Base-by-base conservation (phyloP, 2,113 vertebrate genomes). In the Edolisoma coerulescens region DNA sequence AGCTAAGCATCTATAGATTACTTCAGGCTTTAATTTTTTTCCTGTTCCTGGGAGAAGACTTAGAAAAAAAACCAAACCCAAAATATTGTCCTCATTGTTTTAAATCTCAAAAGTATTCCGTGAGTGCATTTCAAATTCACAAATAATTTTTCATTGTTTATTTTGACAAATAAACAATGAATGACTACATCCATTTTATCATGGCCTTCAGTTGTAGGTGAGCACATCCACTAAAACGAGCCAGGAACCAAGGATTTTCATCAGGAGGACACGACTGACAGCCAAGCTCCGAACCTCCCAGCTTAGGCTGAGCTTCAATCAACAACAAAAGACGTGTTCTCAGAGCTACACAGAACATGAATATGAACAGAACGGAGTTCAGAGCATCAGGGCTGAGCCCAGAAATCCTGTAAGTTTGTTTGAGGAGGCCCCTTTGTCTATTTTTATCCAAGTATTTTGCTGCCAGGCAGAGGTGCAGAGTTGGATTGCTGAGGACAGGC, bases 31-130 rank as follows among this genome's bases (percentile, higher is more conserved):
- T 56, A 11, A 12, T 78, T 59, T 87, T 87, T 57, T 75, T 10
- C 16, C 30, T 45, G 30, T 39, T 71, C 39, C 22, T 59, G 47
- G 32, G 35, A 94, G 41, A 91, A 78, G 42, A 74, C 30, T 78
- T 41, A 79, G 42, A 1, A 15, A 50, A 3, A 57, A 2, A 12
- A 1, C 0, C 6, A 33, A 33, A 6, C 7, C 52, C 30, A 52
- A 3, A 63, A 41, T 24, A 7, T 23, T 78, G 18, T 47, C 21
- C 13, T 83, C 21, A 10, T 45, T 63, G 67, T 69, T 90, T 92
- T 56, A 90, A 79, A 76, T 37, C 32, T 44, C 49, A 5, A n/a
- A 37, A 73, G 64, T 28, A 11, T 56, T 69, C 71, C 52, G 28
- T 30, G 37, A 87, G 11, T 15, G 23, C 30, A 21, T 54, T 37